These are phyloP conservation scores for Gnatocerus cornutus DNA, from an alignment of 2,888 invertebrate genomes.

Conservation along the genomic window DNA sequence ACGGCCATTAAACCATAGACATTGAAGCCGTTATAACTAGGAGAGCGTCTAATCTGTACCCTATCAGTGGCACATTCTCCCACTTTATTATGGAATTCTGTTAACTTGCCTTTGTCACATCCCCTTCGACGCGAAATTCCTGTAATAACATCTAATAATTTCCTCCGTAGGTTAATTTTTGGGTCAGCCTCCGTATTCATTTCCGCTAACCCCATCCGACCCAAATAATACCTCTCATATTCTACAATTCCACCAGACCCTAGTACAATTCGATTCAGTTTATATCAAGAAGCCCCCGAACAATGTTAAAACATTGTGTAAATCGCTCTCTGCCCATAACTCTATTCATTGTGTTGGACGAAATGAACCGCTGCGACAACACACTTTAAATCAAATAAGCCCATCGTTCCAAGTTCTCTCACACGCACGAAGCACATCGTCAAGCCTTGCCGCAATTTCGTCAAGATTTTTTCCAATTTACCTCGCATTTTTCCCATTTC, in stretches of 20 bases:
- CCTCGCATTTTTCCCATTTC: conserved; percentile 61
- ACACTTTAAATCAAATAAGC: conserved; percentile 57
- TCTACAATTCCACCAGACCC: conserved; percentile 5
- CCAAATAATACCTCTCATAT: conserved; percentile 15
- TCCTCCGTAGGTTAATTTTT: conserved; percentile 31
- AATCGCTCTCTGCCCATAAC: conserved; percentile 46
- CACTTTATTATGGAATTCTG: not conserved
- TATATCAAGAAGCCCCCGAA: conserved; percentile 39
- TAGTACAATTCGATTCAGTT: conserved; percentile 35
- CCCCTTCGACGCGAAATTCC: conserved; percentile 4
- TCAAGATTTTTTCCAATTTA: conserved; percentile 67
- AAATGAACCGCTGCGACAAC: conserved; percentile 53
- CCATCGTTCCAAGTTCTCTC: conserved; percentile 59
- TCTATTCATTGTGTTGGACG: conserved; percentile 47
- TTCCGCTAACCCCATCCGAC: conserved; percentile 23
- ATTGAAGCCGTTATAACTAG: no score
- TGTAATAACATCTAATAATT: conserved; percentile 23
- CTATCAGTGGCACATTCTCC: not conserved
- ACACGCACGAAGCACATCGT: conserved; percentile 54
- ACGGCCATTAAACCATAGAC: no score
- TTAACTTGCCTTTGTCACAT: conserved; percentile 8
- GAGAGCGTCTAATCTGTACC: not conserved
- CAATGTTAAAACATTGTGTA: conserved; percentile 47
- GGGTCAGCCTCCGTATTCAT: conserved; percentile 32
- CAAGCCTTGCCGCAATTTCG: conserved; percentile 60